Base-by-base conservation (phyloP, 2,888 invertebrate genomes). In the Temnothorax rugatulus region DNA sequence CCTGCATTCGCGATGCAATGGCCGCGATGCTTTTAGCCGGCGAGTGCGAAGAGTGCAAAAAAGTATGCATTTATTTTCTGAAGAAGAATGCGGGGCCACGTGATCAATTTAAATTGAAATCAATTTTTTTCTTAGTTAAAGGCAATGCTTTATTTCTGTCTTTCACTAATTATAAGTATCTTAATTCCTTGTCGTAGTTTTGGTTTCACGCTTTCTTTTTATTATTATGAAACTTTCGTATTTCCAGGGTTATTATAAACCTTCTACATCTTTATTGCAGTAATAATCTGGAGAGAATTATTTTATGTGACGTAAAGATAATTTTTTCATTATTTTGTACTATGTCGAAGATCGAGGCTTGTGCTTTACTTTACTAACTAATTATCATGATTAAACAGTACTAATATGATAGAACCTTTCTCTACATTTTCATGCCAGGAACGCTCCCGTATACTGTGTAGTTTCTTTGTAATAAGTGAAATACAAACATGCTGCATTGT, bases 1-100 rank as follows among this genome's bases (percentile, higher is more conserved):
- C 25, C 52, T 34, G 63, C 74, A 63, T 47, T 84, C 41, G 68
- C 44, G 44, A 68, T 25, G 54, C 44, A 44, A 11, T 41, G 66
- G 54, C 52, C 64, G 66, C 44, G 21, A 13, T 38, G 13, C 13
- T 38, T 64, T 41, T 18, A 52, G 13, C 18, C 52, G 50, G n/a
- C 25, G 50, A 9, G 25, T 7, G 21, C 18, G 18, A 15, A 4
- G 25, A 38, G 41, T 7, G 44, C 25, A 44, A n/a, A 64, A 50
- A 77, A 15, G 41, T 29, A 11, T 8, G 5, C 63, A n/a, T 52
- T 68, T 44, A 50, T 57, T 64, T 21, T 25, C 15, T 3, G 18
- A 15, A 9, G 54, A 21, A 64, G 13, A 74, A 29, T 25, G 41
- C 38, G 54, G 18, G 5, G 41, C 11, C 21, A 11, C 25, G 52